These are phyloP conservation scores for Drosophila planitibia DNA, from an alignment of 2,888 invertebrate species.

Conservation along the genomic window DNA sequence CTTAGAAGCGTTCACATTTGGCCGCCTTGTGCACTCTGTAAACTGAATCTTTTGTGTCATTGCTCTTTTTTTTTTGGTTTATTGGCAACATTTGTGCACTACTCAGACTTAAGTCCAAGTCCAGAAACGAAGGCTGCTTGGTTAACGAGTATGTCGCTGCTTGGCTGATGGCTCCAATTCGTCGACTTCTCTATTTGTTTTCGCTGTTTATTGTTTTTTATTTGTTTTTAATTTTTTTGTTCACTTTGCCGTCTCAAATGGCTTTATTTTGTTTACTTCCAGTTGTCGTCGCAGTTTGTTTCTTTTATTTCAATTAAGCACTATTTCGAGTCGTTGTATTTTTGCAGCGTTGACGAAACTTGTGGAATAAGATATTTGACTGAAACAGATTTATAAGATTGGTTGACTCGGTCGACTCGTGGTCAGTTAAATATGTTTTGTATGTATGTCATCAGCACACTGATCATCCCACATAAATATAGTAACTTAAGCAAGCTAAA, in stretches of 20 bases:
- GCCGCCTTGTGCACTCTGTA: constrained; percentile 42
- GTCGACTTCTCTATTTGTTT: constrained; percentile 31
- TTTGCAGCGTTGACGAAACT: constrained; percentile 40
- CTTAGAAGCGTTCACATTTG: constrained; percentile 69
- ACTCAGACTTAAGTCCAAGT: constrained; percentile 13
- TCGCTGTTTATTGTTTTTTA: constrained; percentile 18
- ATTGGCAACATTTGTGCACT: constrained; percentile 14
- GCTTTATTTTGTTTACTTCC: constrained; percentile 49
- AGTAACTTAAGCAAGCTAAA: background rate
- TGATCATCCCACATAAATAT: background rate
- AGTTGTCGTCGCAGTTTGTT: constrained; percentile 44
- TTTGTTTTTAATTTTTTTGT: constrained; percentile 15
- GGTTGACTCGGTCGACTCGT: background rate
- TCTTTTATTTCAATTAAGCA: constrained; percentile 54
- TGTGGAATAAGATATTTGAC: constrained; percentile 18
- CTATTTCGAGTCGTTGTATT: constrained; percentile 37
- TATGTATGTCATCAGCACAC: background rate
- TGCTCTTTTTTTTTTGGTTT: constrained; percentile 48
- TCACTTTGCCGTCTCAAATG: constrained; percentile 51
- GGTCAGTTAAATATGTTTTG: background rate
- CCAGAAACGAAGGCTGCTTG: constrained; percentile 37
- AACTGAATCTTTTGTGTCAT: constrained; percentile 79
- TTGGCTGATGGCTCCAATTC: constrained; percentile 56
- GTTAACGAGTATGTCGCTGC: constrained; percentile 12
- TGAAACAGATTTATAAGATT: constrained; percentile 18